These are phyloP conservation scores for Poecile montanus DNA, from an alignment of 2,797 vertebrate genomes.

Conservation along the genomic window DNA sequence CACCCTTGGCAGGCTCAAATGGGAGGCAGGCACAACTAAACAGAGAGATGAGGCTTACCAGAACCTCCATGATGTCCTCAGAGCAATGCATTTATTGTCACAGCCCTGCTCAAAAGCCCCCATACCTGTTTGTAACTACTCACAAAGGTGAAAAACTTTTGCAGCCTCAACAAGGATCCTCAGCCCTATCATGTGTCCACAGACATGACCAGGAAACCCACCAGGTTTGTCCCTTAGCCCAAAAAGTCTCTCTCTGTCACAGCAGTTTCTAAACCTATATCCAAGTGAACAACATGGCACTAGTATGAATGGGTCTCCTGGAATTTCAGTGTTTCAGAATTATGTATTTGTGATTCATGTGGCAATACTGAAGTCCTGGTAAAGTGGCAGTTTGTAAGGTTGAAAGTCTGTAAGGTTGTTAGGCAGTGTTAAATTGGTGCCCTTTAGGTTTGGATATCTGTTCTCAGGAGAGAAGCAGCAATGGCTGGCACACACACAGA, in stretches of 20 bases:
- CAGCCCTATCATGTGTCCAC: fast-evolving
- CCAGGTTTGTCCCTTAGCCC: neutral
- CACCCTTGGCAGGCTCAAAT: neutral
- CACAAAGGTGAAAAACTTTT: neutral
- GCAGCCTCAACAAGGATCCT: neutral
- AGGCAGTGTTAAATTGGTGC: neutral
- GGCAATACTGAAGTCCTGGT: neutral
- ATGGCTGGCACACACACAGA: neutral
- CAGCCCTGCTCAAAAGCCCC: neutral
- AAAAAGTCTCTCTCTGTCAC: neutral
- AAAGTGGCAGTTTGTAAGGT: neutral
- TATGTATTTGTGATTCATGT: neutral
- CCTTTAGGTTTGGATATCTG: neutral
- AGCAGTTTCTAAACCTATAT: neutral
- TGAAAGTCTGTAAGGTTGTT: neutral
- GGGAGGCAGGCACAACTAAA: neutral
- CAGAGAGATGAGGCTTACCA: neutral
- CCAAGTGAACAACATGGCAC: neutral
- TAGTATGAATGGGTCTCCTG: neutral
- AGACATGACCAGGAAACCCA: neutral
- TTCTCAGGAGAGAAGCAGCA: neutral
- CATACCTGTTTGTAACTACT: neutral
- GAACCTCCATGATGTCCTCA: neutral
- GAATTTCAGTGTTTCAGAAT: neutral
- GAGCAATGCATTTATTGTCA: neutral